phyloP scores from a whole-genome alignment of 2,113 vertebrate genomes.

The Psittacara wagleri region DNA sequence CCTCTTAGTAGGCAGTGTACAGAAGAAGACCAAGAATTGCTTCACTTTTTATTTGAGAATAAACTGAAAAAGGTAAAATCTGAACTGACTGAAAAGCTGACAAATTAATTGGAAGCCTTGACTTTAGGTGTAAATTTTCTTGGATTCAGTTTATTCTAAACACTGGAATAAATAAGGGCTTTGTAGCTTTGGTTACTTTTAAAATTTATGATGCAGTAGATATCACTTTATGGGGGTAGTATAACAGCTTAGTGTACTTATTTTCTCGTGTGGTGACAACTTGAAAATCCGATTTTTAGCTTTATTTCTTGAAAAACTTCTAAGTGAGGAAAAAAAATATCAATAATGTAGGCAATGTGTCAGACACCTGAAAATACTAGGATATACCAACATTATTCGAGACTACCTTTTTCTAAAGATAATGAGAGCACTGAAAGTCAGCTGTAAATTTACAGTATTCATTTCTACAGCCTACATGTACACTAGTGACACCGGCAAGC shows the following conservation, averaged over 20 bases:
- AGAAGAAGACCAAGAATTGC: conserved; percentile 91
- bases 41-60: conserved; percentile 96
- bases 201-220: background rate
- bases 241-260: background rate
- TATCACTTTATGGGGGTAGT: background rate
- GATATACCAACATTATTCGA: background rate
- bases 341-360: background rate
- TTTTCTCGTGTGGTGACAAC: background rate
- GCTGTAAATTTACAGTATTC: background rate
- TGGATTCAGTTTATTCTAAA: background rate
- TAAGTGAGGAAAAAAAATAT: background rate
- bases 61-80: conserved; percentile 93
- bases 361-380: background rate
- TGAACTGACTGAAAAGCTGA: background rate
- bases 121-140: background rate
- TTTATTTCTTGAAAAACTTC: background rate
- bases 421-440: background rate
- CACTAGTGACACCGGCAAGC: background rate
- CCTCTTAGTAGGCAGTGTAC: conserved; percentile 91
- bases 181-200: background rate
- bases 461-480: background rate
- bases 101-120: background rate
- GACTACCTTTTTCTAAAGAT: background rate
- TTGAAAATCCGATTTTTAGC: background rate
- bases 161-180: background rate